These are phyloP conservation scores for Rhopalosiphum maidis DNA, from an alignment of 1,140 invertebrate genomes.

Conservation along the genomic window DNA sequence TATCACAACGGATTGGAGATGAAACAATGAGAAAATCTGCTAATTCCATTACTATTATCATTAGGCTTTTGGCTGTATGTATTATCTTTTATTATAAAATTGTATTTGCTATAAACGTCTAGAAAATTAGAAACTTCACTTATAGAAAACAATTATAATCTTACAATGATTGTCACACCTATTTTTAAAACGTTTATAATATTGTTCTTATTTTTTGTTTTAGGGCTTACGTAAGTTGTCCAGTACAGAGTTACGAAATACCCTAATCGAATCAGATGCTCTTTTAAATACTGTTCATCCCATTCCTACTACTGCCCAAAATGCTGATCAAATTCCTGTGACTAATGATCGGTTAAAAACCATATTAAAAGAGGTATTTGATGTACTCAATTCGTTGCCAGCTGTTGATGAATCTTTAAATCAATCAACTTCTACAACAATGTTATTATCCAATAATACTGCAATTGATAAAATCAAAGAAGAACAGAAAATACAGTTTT, in stretches of 20 bases:
- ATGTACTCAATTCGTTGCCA: background rate
- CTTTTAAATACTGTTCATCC: background rate
- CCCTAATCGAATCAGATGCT: background rate
- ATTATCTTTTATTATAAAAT: background rate
- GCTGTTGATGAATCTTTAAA: background rate
- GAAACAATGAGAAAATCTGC: background rate
- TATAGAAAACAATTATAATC: background rate
- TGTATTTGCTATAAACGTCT: background rate
- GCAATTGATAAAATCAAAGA: background rate
- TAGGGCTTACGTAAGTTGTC: background rate
- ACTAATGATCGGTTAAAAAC: background rate
- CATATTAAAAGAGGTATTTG: background rate
- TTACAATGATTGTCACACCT: too few relatives aligned
- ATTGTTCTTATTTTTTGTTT: background rate
- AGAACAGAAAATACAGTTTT: background rate
- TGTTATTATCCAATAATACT: too few relatives aligned
- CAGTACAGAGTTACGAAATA: background rate
- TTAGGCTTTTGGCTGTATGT: background rate
- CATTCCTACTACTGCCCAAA: too few relatives aligned
- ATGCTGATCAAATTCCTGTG: background rate
- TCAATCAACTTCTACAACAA: background rate
- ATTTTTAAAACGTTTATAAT: background rate
- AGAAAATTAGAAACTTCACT: background rate
- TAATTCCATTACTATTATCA: background rate
- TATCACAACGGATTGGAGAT: background rate